Percentiles rank a stretch among this genome's conserved stretches.
These are phyloP conservation scores for Hydroisotoma schaefferi DNA, from an alignment of 2,888 invertebrate species.

Conservation along the genomic window DNA sequence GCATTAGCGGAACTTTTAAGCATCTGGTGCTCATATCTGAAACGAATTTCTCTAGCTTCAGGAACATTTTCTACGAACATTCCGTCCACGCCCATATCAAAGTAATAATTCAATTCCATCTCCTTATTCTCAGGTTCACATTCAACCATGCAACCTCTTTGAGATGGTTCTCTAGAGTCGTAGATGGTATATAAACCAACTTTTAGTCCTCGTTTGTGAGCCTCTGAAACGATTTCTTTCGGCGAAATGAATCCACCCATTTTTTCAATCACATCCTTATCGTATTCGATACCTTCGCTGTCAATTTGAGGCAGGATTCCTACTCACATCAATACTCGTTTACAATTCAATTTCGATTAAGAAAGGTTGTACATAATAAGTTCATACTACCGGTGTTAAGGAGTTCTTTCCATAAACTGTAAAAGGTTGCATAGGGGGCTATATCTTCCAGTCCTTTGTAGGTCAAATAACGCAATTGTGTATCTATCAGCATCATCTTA, in stretches of 20 bases:
- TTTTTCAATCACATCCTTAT: slow-evolving; percentile 20
- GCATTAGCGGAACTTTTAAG: too few relatives aligned
- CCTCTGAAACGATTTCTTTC: slow-evolving; percentile 21
- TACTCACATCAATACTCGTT: too few relatives aligned
- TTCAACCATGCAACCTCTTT: slow-evolving; percentile 30
- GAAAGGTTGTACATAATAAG: too few relatives aligned
- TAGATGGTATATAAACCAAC: slow-evolving; percentile 44
- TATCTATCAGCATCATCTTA: slow-evolving; percentile 26
- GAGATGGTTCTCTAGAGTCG: slow-evolving; percentile 35
- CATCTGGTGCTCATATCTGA: slow-evolving; percentile 36
- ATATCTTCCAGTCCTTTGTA: slow-evolving; percentile 25
- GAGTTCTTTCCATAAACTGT: slow-evolving; percentile 28
- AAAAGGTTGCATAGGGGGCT: slow-evolving; percentile 22
- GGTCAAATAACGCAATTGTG: slow-evolving; percentile 15
- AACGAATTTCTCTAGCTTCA: slow-evolving; percentile 32
- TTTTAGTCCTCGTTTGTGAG: slow-evolving; percentile 25
- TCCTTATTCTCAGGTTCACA: slow-evolving; percentile 36
- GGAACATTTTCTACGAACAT: slow-evolving; percentile 45
- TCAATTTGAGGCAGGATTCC: slow-evolving; percentile 11
- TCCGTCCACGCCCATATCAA: slow-evolving; percentile 43
- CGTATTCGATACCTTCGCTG: slow-evolving; percentile 17
- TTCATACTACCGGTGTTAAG: too few relatives aligned
- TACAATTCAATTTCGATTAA: too few relatives aligned
- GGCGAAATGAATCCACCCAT: slow-evolving; percentile 42
- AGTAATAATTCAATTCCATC: slow-evolving; percentile 39